These are phyloP conservation scores for Mactromeris polynyma DNA, from an alignment of 2,888 invertebrate genomes.

Conservation along the genomic window DNA sequence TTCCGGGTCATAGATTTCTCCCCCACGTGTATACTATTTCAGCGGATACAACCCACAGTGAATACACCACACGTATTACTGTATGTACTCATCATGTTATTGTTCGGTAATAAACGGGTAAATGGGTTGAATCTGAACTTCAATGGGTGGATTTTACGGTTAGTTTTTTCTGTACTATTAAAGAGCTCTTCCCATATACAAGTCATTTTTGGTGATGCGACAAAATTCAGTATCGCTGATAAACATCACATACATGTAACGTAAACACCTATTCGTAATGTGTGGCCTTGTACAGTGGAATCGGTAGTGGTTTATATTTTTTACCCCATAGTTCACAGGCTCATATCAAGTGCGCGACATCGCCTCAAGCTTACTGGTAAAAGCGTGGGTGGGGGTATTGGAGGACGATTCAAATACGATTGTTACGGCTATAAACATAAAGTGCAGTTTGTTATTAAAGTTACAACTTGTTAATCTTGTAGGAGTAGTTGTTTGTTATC, in stretches of 20 bases:
- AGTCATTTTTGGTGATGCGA: conserved; percentile 1
- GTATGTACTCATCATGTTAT: neutral
- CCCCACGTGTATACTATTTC: conserved; percentile 11
- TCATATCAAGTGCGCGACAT: neutral
- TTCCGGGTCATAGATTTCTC: neutral
- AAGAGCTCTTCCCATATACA: neutral
- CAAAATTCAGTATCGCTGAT: neutral
- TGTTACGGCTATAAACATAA: neutral
- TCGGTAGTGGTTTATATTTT: neutral
- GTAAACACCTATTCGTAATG: neutral
- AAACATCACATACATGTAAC: neutral
- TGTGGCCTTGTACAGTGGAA: neutral
- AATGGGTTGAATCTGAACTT: neutral
- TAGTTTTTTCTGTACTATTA: neutral
- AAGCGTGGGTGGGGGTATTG: neutral
- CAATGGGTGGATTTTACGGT: neutral
- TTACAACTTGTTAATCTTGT: neutral
- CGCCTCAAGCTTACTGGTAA: neutral
- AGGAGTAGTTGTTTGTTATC: neutral
- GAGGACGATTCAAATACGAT: neutral
- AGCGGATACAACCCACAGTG: neutral
- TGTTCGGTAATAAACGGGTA: neutral
- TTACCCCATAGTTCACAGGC: neutral
- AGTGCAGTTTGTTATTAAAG: neutral
- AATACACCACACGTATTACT: neutral